Base-by-base conservation (phyloP, 2,797 vertebrate species). In the Paguma larvata region DNA sequence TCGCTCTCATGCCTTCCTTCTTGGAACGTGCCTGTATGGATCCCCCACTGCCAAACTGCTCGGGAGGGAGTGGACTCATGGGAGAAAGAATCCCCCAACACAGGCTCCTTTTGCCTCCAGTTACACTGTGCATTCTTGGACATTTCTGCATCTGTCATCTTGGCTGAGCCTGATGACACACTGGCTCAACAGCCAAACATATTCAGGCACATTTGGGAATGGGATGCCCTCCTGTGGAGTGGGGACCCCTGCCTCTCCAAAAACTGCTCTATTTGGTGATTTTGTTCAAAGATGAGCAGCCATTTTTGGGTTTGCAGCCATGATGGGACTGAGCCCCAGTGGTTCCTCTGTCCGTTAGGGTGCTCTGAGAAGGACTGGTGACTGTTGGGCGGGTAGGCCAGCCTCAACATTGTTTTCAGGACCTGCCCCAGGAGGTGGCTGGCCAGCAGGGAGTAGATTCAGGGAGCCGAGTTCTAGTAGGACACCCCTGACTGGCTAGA, bases 281-380 rank as follows among this genome's bases (percentile, higher is more conserved):
- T 96, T 92, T 88, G 32, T 94, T 82, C 46, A 65, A 79, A 88
- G 63, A 73, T 62, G 46, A 79, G 32, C 84, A 25, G 78, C 41
- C 27, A 18, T n/a, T 84, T 82, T 16, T 92, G 62, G 23, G 18
- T 91, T 96, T 91, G n/a, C 34, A 85, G 73, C 41, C 32, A 14
- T 21, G 27, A 38, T 73, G 75, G 62, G 73, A 38, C 89, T 38
- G 78, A 77, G n/a, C 62, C 44, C 72, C 23, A n/a, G 27, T 32
- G 44, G 14, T 15, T 70, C 65, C 67, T 72, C 44, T 93, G 65
- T 44, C 67, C 23, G 59, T 79, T 32, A 46, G 27, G 23, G 34
- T 72, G 19, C 62, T 88, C 48, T 83, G 27, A n/a, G 25, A 88
- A 59, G 44, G 48, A 9, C 63, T 90, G 63, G 44, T 46, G 30